Evolutionary conservation across 2,113 vertebrate genomes (phyloP).

Genomic region (Pungitius pungitius): DNA sequence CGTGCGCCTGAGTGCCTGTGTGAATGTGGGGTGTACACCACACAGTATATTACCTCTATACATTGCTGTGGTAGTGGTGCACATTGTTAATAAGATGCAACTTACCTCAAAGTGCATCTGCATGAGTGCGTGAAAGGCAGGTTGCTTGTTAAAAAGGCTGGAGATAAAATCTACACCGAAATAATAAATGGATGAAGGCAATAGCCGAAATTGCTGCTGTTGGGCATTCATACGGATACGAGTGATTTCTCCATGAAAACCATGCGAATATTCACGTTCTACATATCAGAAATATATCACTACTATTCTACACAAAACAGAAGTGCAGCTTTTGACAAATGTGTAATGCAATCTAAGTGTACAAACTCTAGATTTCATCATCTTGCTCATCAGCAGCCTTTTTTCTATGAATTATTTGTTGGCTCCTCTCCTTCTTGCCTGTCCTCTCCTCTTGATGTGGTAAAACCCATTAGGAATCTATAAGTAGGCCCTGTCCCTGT

Average conservation of each 20-base stretch:
- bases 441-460: slow-evolving; percentile 73
- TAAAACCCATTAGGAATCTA: slow-evolving; percentile 78
- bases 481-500: slow-evolving; percentile 73
- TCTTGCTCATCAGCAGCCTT: slow-evolving; percentile 75
- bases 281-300: slow-evolving; percentile 55
- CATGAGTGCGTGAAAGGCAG: slow-evolving; percentile 14
- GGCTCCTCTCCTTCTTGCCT: slow-evolving; percentile 59
- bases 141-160: slow-evolving; percentile 3
- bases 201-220: slow-evolving; percentile 22
- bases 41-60: slow-evolving; percentile 34
- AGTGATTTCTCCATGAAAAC: slow-evolving; percentile 43
- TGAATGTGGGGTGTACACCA: slow-evolving; percentile 27
- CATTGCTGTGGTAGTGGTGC: slow-evolving; percentile 38
- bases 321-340: slow-evolving; percentile 71
- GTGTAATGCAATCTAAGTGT: slow-evolving; percentile 66
- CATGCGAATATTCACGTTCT: slow-evolving; percentile 45
- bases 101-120: slow-evolving; percentile 17
- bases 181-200: slow-evolving; percentile 19
- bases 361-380: slow-evolving; percentile 76
- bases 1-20: slow-evolving; percentile 34
- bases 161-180: slow-evolving; percentile 6
- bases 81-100: slow-evolving; percentile 38
- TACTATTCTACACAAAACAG: slow-evolving; percentile 62
- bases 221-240: slow-evolving; percentile 35
- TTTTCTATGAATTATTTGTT: slow-evolving; percentile 77